phyloP scores from a whole-genome alignment of 2,888 invertebrate species.

The Leptinotarsa tumamoca region DNA sequence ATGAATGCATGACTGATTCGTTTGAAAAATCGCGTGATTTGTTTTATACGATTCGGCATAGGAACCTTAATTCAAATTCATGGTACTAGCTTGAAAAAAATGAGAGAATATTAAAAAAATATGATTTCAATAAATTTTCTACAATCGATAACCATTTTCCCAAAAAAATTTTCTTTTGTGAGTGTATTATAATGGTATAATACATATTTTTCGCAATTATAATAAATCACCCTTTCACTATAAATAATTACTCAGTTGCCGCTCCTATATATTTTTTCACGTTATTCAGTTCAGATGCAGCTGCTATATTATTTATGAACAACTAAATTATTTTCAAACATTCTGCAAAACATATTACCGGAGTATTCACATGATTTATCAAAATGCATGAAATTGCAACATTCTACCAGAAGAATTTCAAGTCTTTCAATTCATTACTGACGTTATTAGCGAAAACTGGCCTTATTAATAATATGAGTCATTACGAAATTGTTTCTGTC shows the following conservation, averaged over 20 bases:
- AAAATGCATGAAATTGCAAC: constrained; percentile 19
- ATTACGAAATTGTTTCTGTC: background rate
- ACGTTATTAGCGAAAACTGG: background rate
- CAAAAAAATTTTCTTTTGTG: no score
- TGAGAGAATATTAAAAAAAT: no score
- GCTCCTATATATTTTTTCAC: constrained; percentile 16
- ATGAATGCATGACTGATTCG: no score
- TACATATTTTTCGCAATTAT: background rate
- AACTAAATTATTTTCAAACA: constrained; percentile 24
- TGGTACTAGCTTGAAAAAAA: no score
- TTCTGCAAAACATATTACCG: constrained; percentile 18
- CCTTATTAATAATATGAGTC: background rate
- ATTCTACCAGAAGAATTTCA: constrained; percentile 15
- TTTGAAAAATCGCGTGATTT: no score
- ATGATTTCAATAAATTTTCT: no score
- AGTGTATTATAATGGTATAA: no score
- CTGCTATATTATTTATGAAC: constrained; percentile 24
- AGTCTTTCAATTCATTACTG: constrained; percentile 14
- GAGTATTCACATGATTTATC: constrained; percentile 21
- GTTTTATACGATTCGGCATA: no score
- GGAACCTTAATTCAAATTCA: no score
- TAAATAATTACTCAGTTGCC: constrained; percentile 5
- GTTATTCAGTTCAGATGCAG: constrained; percentile 27
- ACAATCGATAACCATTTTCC: background rate
- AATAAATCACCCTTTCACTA: constrained; percentile 6